Evolutionary conservation across 2,888 invertebrate genomes (phyloP).

Genomic region (Sericinus montela): DNA sequence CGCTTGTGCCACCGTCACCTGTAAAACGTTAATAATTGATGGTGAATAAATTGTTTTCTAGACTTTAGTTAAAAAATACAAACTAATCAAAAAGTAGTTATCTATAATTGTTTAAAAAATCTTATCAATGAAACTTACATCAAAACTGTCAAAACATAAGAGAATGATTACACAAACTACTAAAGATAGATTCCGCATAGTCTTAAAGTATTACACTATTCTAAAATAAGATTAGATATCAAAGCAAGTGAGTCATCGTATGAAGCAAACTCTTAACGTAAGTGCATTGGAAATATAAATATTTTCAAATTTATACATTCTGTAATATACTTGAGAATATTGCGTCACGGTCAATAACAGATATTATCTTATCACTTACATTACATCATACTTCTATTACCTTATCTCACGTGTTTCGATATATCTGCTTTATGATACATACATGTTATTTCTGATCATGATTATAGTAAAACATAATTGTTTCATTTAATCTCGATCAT

Average conservation of each 20-base stretch:
- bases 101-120: too few species aligned
- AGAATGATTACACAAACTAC: not conserved
- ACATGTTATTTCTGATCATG: too few species aligned
- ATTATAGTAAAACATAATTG: too few species aligned
- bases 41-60: too few species aligned
- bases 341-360: conserved; percentile 26
- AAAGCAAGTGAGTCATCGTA: conserved; percentile 16
- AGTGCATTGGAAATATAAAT: conserved; percentile 14
- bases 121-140: conserved; percentile 2
- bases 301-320: conserved; percentile 16
- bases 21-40: not conserved
- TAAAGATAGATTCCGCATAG: conserved; percentile 10
- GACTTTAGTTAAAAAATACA: too few species aligned
- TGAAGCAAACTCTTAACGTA: conserved; percentile 13
- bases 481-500: too few species aligned
- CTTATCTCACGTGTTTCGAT: conserved; percentile 23
- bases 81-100: too few species aligned
- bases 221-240: conserved; percentile 17
- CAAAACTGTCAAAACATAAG: not conserved
- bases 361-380: conserved; percentile 24
- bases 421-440: not conserved
- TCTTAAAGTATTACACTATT: conserved; percentile 8
- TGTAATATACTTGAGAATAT: conserved; percentile 15
- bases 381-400: conserved; percentile 22
- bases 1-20: conserved; percentile 7